Percentiles rank a stretch among this genome's conserved stretches.
phyloP scores from a whole-genome alignment of 2,113 vertebrate species.

The Platycercus adscitus region DNA sequence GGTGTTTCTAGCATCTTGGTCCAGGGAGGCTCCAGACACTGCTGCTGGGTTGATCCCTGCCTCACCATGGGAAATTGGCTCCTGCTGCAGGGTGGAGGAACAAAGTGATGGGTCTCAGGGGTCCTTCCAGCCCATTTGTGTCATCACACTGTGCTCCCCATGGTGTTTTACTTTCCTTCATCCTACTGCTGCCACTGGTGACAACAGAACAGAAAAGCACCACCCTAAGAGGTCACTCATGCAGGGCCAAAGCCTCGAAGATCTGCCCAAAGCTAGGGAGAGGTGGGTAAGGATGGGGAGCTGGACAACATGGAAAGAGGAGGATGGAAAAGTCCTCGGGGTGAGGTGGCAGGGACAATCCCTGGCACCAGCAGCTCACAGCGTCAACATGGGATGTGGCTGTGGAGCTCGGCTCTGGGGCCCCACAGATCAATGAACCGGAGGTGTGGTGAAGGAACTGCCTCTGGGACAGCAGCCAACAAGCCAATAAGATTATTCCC shows the following conservation, averaged over 20 bases:
- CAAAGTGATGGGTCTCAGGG: background rate
- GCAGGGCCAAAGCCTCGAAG: background rate
- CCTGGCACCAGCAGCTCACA: background rate
- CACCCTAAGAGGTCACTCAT: background rate
- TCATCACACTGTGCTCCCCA: background rate
- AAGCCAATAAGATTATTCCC: background rate
- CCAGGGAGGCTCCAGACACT: background rate
- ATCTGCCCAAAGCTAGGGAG: background rate
- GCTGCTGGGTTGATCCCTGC: background rate
- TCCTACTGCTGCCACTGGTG: background rate
- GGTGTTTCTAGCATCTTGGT: background rate
- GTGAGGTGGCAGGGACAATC: background rate
- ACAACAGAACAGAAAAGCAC: background rate
- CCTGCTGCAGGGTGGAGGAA: background rate
- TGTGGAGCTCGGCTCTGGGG: fast-evolving
- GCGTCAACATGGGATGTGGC: fast-evolving
- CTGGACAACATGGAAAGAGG: background rate
- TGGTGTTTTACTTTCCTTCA: background rate
- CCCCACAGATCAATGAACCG: background rate
- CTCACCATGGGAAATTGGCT: background rate
- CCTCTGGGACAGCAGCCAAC: background rate
- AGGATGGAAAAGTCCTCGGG: background rate
- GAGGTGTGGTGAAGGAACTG: background rate
- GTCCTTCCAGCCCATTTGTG: background rate
- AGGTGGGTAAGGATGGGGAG: background rate